Percentiles rank a stretch among this genome's conserved stretches.
Conservation (phyloP, 1,140 invertebrate genomes). For the Caenorhabditis latens region DNA sequence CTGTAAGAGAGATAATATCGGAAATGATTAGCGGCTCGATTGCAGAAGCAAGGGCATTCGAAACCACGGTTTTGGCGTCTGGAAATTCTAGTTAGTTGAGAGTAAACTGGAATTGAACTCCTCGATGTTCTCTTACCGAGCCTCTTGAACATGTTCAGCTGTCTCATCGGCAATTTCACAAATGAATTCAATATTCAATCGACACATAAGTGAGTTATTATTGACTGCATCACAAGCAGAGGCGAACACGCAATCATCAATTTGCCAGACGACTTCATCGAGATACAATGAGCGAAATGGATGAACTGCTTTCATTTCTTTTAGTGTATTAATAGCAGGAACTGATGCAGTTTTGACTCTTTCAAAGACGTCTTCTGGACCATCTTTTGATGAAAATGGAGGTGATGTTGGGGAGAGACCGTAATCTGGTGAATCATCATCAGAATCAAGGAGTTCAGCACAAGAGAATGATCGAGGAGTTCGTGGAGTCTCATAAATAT, state of each 20-base stretch:
- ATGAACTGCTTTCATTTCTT: background rate
- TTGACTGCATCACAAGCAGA: slow-evolving; percentile 40
- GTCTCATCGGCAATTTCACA: slow-evolving; percentile 49
- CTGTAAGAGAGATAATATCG: slow-evolving; percentile 32
- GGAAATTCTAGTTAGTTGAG: background rate
- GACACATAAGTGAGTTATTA: slow-evolving; percentile 43
- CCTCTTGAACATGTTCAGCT: slow-evolving; percentile 32
- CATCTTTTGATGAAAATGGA: slow-evolving; percentile 4
- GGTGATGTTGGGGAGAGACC: slow-evolving; percentile 24
- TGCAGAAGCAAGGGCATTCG: slow-evolving; percentile 38
- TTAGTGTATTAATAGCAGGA: background rate
- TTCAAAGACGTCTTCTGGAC: slow-evolving; percentile 21
- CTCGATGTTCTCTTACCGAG: background rate
- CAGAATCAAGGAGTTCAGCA: background rate
- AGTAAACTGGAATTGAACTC: background rate
- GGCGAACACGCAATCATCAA: slow-evolving; percentile 27
- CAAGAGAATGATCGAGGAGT: background rate
- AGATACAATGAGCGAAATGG: slow-evolving; percentile 29
- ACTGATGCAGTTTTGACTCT: slow-evolving; percentile 19
- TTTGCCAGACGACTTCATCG: slow-evolving; percentile 43
- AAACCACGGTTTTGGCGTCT: slow-evolving; percentile 44
- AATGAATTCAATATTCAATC: slow-evolving; percentile 47
- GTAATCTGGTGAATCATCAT: background rate
- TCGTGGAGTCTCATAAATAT: slow-evolving; percentile 9
- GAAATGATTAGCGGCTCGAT: slow-evolving; percentile 6